Base-by-base conservation (phyloP, 2,888 invertebrate genomes). In the Leucophora obtusa region DNA sequence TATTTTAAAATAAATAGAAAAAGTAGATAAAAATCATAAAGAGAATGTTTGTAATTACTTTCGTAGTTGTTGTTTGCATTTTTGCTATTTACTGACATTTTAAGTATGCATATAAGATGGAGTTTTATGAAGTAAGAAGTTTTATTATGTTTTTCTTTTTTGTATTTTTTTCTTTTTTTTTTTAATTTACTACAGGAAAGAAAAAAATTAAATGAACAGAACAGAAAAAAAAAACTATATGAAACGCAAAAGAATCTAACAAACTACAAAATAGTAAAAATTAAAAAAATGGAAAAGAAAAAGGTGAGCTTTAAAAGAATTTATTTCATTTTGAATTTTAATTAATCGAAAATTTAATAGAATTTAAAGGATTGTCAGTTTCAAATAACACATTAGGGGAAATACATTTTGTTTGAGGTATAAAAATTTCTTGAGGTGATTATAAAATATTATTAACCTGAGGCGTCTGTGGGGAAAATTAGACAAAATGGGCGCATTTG, bases 11-110 rank as follows among this genome's bases (percentile, higher is more conserved):
- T 5, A 62, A 28, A 7, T 24, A 28, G 14, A 50, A 24, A 47
- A 62, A 47, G 9, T 15, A 62, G 47, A 38, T 5, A 24, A 24
- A 28, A 3, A 28, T 28, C 6, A 28, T 28, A 28, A 4, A 60
- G 33, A 58, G n/a, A 51, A 56, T 54, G 21, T 54, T 50, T 69
- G 21, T 75, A 68, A 75, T 75, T 69, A 62, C 54, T 75, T 69
- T 50, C 5, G 28, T 18, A 51, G 51, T 73, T 73, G 51, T 51
- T 59, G 38, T 58, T 73, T 65, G 24, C 10, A 28, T 24, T 66
- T 59, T 15, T 60, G 47, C 62, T 47, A 47, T 68, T 47, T 50
- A 68, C 56, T 75, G 75, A 69, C 75, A 75, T 69, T 56, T 75
- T 47, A 62, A 75, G 54, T 62, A 60, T 14, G 51, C 43, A 15